Evolutionary conservation across 1,140 invertebrate species (phyloP), one percentile per base, ranked within the genome.

Genomic region (Drosophila persimilis): DNA sequence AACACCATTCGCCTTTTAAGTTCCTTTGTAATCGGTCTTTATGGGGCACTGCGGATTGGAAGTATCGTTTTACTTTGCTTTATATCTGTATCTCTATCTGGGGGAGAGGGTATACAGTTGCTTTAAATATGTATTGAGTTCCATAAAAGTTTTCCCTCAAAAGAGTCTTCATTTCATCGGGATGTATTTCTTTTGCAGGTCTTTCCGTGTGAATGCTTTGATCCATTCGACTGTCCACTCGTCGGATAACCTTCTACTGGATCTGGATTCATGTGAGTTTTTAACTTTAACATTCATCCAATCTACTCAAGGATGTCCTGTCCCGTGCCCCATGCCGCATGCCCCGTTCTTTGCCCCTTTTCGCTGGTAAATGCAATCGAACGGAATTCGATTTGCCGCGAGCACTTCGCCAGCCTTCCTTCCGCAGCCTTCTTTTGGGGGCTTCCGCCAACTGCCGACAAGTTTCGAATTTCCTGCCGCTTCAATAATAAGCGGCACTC

Each of bases 391-490:
- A 77, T 86, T 84, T 86, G 73, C 63, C 81, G 72, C 67, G 71
- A 77, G 57, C 44, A 57, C 48, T 47, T n/a, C 11, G 50, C 45
- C 41, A 52, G 39, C n/a, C 15, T 15, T 63, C 45, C 31, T 46
- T 29, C 48, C 48, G 35, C 15, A 48, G 39, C 22, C 41, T 24
- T 64, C 13, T 29, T 8, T 48, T 9, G 15, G n/a, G 15, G 9
- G 8, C 26, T 54, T 60, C 71, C 54, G 41, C 41, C 45, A 45
- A 62, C 61, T 80, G 73, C 81, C 77, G 76, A 81, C 77, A 86
- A 81, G 77, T 88, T 81, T 88, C 81, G 73, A 86, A 88, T 85
- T 85, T 85, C 77, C 81, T 88, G 81, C 54, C 62, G 61, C 73
- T 75, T 57, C 62, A 53, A 75, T 75, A 75, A 75, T 65, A 75